Conservation (phyloP, 2,113 vertebrate genomes). For the Leiothrix lutea region DNA sequence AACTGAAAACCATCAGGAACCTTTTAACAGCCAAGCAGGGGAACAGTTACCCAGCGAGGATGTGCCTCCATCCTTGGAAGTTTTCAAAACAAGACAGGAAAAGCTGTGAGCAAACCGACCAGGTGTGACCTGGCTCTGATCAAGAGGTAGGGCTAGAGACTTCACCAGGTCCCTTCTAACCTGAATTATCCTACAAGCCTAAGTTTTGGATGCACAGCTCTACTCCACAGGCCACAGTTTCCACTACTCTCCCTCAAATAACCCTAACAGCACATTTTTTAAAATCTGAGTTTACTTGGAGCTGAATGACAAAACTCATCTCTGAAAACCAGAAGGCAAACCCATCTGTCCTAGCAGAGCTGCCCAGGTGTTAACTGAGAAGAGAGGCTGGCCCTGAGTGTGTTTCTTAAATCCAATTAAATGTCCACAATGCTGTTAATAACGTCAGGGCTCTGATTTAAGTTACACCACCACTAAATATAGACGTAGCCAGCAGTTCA, state of each 20-base stretch:
- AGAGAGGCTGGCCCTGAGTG: not conserved
- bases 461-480: constrained; percentile 4
- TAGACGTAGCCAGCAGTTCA: not conserved
- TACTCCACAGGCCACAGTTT: not conserved
- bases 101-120: not conserved
- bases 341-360: not conserved
- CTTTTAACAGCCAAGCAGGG: not conserved
- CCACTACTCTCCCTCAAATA: not conserved
- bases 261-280: not conserved
- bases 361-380: not conserved
- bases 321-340: not conserved
- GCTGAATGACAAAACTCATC: not conserved
- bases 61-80: not conserved
- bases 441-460: not conserved
- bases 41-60: not conserved
- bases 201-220: not conserved
- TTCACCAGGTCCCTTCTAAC: not conserved
- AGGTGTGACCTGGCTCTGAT: not conserved
- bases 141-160: not conserved
- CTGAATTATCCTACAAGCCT: not conserved
- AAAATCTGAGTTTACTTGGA: not conserved
- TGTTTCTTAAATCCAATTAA: not conserved
- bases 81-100: not conserved
- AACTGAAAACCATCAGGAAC: not conserved
- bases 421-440: not conserved